Percentiles rank a stretch among this genome's conserved stretches.
phyloP scores from a whole-genome alignment of 1,140 invertebrate genomes.

The Hormaphis cornu region DNA sequence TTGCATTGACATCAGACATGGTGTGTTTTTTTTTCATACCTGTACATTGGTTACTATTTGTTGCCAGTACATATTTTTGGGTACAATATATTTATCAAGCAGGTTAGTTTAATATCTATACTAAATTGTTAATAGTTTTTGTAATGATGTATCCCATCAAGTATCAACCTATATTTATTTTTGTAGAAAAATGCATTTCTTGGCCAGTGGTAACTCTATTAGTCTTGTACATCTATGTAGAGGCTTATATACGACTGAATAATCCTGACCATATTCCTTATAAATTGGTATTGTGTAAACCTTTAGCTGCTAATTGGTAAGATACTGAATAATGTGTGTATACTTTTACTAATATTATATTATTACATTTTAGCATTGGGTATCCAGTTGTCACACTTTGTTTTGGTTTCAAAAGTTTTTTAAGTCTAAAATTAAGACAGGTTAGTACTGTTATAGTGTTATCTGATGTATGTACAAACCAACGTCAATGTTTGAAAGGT shows the following conservation, averaged over 20 bases:
- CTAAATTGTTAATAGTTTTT: neutral
- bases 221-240: slow-evolving; percentile 91
- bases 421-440: slow-evolving; percentile 80
- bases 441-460: slow-evolving; percentile 42
- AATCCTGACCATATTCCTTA: slow-evolving; percentile 69
- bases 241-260: slow-evolving; percentile 77
- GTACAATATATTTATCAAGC: slow-evolving; percentile 98
- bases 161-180: slow-evolving; percentile 36
- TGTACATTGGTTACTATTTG: slow-evolving; percentile 94
- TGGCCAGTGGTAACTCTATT: slow-evolving; percentile 89
- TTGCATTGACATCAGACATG: slow-evolving; percentile 96
- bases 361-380: slow-evolving; percentile 64
- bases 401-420: slow-evolving; percentile 92
- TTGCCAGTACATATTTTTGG: slow-evolving; percentile 97
- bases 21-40: slow-evolving; percentile 99
- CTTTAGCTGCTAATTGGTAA: slow-evolving; percentile 96
- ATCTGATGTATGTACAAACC: no score
- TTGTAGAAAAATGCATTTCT: slow-evolving; percentile 81
- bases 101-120: slow-evolving; percentile 53
- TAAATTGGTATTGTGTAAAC: slow-evolving; percentile 80
- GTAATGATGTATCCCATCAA: neutral
- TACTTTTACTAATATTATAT: slow-evolving; percentile 28
- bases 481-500: no score
- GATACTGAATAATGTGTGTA: slow-evolving; percentile 32
- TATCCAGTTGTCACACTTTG: slow-evolving; percentile 95